phyloP scores from a whole-genome alignment of 2,797 vertebrate species.

The Setipinna tenuifilis region DNA sequence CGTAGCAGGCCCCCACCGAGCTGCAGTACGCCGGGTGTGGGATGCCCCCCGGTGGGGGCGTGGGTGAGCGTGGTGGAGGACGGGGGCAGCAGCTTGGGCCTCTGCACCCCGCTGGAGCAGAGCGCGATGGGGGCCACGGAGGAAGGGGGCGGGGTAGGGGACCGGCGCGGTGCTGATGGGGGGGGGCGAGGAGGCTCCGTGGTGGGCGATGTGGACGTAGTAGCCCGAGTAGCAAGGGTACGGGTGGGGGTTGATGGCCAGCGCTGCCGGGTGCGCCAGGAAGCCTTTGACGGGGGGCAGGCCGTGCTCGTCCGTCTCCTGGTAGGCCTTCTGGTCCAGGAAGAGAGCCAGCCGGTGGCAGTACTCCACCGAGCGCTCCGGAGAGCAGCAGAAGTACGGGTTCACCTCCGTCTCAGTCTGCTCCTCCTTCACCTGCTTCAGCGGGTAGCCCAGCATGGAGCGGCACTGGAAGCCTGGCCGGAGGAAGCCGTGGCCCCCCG shows the following conservation, averaged over 20 bases:
- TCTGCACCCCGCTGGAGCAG: conserved; percentile 74
- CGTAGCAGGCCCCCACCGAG: conserved; percentile 85
- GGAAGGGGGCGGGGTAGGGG: conserved; percentile 62
- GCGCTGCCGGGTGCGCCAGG: conserved; percentile 74
- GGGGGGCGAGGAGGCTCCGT: conserved; percentile 66
- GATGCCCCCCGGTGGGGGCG: conserved; percentile 83
- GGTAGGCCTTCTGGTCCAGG: conserved; percentile 87
- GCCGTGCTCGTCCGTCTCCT: conserved; percentile 83
- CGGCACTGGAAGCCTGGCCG: conserved; percentile 67
- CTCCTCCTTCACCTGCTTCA: conserved; percentile 80
- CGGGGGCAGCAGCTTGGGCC: conserved; percentile 78
- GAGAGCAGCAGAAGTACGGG: conserved; percentile 81
- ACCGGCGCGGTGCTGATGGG: conserved; percentile 75
- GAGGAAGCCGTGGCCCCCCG: conserved; percentile 67
- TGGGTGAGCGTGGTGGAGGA: conserved; percentile 71
- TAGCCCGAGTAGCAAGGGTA: conserved; percentile 79
- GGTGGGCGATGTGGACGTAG: conserved; percentile 79
- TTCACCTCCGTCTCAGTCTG: conserved; percentile 74
- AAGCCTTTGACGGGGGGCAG: conserved; percentile 86
- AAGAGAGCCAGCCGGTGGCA: conserved; percentile 91
- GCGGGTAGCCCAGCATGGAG: conserved; percentile 70
- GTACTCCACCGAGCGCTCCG: conserved; percentile 83
- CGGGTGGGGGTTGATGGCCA: conserved; percentile 72
- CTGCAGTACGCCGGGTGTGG: conserved; percentile 88
- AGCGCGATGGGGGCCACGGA: conserved; percentile 64